Conservation (phyloP, 2,113 vertebrate genomes). For the Syngnathoides biaculeatus region DNA sequence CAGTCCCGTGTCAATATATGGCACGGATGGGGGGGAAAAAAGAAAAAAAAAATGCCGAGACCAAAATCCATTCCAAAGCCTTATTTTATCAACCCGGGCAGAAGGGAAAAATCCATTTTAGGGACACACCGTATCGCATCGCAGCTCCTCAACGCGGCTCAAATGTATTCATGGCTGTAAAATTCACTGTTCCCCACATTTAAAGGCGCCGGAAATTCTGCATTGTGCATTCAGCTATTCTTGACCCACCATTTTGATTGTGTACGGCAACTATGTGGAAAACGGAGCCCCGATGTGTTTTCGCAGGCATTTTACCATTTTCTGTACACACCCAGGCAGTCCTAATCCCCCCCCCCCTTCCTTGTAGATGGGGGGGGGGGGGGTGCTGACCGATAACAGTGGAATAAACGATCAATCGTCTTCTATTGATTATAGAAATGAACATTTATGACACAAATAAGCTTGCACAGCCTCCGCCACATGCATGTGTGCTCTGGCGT, state of each 20-base stretch:
- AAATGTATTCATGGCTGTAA: conserved; percentile 49
- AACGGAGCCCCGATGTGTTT: conserved; percentile 43
- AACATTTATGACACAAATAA: conserved; percentile 38
- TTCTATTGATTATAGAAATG: conserved; percentile 60
- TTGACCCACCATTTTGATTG: conserved; percentile 23
- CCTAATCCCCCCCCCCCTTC: conserved; percentile 70
- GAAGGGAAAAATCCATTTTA: conserved; percentile 59
- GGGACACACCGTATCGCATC: conserved; percentile 41
- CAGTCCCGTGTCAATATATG: conserved; percentile 56
- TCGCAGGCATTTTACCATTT: conserved; percentile 61
- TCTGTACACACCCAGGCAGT: conserved; percentile 71
- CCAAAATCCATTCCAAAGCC: conserved; percentile 57
- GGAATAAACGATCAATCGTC: conserved; percentile 60
- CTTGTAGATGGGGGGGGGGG: conserved; percentile 50
- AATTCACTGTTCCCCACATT: conserved; percentile 24
- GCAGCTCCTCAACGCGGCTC: conserved; percentile 33
- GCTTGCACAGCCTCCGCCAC: conserved; percentile 20
- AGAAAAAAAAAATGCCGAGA: conserved; percentile 47
- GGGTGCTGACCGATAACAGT: conserved; percentile 58
- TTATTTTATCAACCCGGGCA: conserved; percentile 58
- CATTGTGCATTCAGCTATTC: conserved; percentile 32
- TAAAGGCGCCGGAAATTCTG: conserved; percentile 4
- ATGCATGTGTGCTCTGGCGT: conserved; percentile 28
- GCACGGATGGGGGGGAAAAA: conserved; percentile 32
- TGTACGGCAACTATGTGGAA: conserved; percentile 15